Evolutionary conservation across 2,113 vertebrate species (phyloP).

Genomic region (Himantopus leucocephalus): DNA sequence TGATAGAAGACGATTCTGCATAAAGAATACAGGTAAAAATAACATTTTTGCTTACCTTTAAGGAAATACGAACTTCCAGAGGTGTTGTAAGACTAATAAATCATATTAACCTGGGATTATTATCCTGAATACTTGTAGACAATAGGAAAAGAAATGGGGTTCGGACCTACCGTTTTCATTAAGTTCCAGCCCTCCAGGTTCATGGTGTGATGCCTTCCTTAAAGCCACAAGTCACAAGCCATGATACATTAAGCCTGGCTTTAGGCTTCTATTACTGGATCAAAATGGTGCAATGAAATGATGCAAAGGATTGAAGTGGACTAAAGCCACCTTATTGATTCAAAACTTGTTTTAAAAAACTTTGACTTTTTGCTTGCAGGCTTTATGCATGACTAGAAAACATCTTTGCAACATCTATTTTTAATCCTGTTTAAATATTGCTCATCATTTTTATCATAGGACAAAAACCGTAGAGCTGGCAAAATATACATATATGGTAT

Average conservation of each 20-base stretch:
- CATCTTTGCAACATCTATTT: neutral
- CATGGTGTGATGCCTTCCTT: neutral
- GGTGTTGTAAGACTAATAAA: neutral
- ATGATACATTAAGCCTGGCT: neutral
- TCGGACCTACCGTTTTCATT: neutral
- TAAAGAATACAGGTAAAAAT: neutral
- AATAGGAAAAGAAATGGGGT: neutral
- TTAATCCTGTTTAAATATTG: neutral
- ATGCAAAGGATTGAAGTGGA: neutral
- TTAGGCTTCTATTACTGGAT: neutral
- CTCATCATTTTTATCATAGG: neutral
- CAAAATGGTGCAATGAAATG: neutral
- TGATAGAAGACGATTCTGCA: neutral
- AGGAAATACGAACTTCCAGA: neutral
- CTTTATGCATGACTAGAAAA: neutral
- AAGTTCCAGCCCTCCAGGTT: neutral
- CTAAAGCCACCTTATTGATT: neutral
- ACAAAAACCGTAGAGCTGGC: neutral
- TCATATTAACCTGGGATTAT: neutral
- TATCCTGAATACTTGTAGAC: neutral
- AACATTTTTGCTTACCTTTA: neutral
- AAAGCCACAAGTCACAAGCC: neutral
- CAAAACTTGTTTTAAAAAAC: neutral
- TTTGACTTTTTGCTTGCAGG: neutral
- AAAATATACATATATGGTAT: neutral